Evolutionary conservation across 35 echinoderm and acorn worm species (phyloP), one percentile per base, ranked within the genome.

Genomic region (Diadema setosum): DNA sequence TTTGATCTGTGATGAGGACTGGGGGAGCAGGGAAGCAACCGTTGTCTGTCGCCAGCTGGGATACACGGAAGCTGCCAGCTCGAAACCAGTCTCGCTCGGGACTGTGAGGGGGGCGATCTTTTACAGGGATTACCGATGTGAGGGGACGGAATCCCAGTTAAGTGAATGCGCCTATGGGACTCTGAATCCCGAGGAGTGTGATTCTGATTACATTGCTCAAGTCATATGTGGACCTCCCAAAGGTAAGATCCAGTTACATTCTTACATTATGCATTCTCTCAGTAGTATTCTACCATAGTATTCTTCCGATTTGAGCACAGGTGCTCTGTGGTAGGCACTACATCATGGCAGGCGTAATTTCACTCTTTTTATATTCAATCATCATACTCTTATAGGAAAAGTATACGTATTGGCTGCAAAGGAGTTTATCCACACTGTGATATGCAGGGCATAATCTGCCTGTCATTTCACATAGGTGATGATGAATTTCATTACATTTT

Each of bases 161-260:
- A 21, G 14, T 15, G 73, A 78, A n/a, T 78, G 73, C n/a, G 27
- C 39, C 3, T 21, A 35, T 0, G 24, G 34, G 5, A 9, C 0
- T 3, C 26, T 25, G 27, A 7, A 16, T 11, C 5, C 14, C 12
- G 20, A 43, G 1, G 40, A 44, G 24, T 78, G 73, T 21, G 40
- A 78, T 4, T 15, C 34, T 35, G 37, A 78, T 17, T 35, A 73
- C 40, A 44, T 78, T 7, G 73, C 73, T 44, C 73, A 78, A 44
- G 73, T 78, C 73, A 78, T 16, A 78, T 78, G 73, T 44, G 40
- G 73, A 42, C 73, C 73, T 42, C 73, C 73, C 24, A 78, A 78
- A 78, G 73, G 73, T 78, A 78, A 78, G n/a, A 67, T n/a, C n/a
- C n/a, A 67, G 20, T 67, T 33, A 31, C 25, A 31, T 15, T 27